These are phyloP conservation scores for Cetonia aurata DNA, from an alignment of 2,888 invertebrate species.

Conservation along the genomic window DNA sequence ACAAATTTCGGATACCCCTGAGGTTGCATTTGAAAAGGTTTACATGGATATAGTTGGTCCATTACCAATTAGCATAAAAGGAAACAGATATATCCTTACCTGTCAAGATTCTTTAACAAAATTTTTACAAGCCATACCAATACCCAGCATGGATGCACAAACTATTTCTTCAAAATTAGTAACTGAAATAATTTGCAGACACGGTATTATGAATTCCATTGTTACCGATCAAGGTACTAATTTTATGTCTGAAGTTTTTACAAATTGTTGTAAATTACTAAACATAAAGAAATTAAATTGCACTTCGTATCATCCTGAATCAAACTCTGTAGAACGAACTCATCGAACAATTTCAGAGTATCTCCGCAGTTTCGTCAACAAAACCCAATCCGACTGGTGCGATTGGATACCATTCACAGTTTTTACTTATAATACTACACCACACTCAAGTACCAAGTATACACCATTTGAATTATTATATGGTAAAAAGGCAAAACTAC, in stretches of 20 bases:
- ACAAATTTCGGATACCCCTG: slow-evolving; percentile 49
- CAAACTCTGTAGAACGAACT: too few species aligned
- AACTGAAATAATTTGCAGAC: slow-evolving; percentile 51
- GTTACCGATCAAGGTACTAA: slow-evolving; percentile 49
- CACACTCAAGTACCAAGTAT: too few species aligned
- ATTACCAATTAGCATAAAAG: slow-evolving; percentile 54
- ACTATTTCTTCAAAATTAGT: slow-evolving; percentile 57
- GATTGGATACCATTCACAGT: too few species aligned
- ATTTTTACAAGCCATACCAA: slow-evolving; percentile 56
- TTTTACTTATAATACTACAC: too few species aligned
- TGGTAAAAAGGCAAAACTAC: too few species aligned
- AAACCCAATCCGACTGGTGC: too few species aligned
- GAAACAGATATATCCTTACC: slow-evolving; percentile 59
- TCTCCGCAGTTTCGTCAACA: too few species aligned
- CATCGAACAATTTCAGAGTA: too few species aligned
- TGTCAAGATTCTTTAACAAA: slow-evolving; percentile 61
- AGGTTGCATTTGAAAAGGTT: slow-evolving; percentile 55
- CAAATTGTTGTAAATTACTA: slow-evolving; percentile 43
- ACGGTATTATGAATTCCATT: slow-evolving; percentile 45
- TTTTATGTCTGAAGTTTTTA: slow-evolving; percentile 49
- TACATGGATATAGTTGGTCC: slow-evolving; percentile 59
- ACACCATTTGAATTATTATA: too few species aligned
- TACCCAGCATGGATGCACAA: slow-evolving; percentile 58
- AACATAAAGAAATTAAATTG: too few species aligned
- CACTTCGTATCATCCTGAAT: too few species aligned